Base-by-base conservation (phyloP, 2,888 invertebrate genomes). In the Andrena haemorrhoa region DNA sequence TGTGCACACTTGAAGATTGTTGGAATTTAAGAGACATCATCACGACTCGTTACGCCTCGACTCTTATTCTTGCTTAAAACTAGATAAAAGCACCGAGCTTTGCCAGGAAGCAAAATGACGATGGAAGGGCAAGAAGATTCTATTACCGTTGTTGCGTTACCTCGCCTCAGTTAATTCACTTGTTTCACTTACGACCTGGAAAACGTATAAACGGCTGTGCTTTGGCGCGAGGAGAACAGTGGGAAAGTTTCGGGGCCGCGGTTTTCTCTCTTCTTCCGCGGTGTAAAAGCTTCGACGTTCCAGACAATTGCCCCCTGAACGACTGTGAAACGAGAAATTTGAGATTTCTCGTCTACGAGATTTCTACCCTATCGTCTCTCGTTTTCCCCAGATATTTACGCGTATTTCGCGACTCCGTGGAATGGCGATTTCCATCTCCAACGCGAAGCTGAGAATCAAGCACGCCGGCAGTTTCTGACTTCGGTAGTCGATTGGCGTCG, bases 281-380 rank as follows among this genome's bases (percentile, higher is more conserved):
- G 29, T 8, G 29, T n/a, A 20, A 78, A 72, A 49, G 66, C 74
- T 47, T 60, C 47, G 10, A 7, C 49, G 35, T 72, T 29, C n/a
- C 35, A 72, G 47, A 49, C 68, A 53, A 82, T 73, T 72, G 71
- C 35, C 49, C 31, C 31, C 49, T 26, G 68, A 78, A 69, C 53
- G 70, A 8, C 60, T 49, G 41, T 49, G 58, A 61, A 70, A 51
- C 64, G 58, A 60, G 64, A 53, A 61, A 63, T 66, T 71, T 66
- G 31, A 47, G 53, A 66, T 66, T 71, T 63, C 71, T 66, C 47
- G 29, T 61, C 64, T 8, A 35, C 16, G 8, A 16, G 53, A 61
- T 75, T 58, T 29, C n/a, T 10, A 8, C 3, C 16, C 5, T 12
- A 26, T 20, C 12, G 8, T 5, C 1, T n/a, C 10, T 26, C 6